Evolutionary conservation across 1,140 invertebrate genomes (phyloP).

Genomic region (Sycobia sp.): DNA sequence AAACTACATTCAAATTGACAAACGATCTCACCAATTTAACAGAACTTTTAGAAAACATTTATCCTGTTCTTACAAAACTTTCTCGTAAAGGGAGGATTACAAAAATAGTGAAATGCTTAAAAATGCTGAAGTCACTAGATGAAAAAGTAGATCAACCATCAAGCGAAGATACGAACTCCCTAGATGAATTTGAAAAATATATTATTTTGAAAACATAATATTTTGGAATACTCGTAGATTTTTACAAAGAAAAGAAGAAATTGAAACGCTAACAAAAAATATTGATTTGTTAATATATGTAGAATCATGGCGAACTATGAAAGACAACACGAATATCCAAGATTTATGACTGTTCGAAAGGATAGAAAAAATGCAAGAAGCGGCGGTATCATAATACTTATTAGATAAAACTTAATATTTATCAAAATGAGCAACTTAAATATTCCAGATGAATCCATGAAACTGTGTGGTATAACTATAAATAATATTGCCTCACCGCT

Average conservation of each 20-base stretch:
- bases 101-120: not conserved
- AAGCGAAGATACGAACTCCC: not conserved
- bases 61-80: no score
- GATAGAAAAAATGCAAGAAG: not conserved
- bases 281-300: conserved; percentile 1
- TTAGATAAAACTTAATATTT: not conserved
- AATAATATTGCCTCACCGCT: not conserved
- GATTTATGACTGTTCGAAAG: not conserved
- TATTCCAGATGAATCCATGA: not conserved
- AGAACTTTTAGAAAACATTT: not conserved
- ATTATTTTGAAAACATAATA: not conserved
- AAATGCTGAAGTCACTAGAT: no score
- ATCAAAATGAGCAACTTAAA: not conserved
- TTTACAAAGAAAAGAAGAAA: not conserved
- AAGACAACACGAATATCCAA: not conserved
- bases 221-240: not conserved
- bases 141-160: no score
- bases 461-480: not conserved
- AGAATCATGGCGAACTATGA: not conserved
- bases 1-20: not conserved
- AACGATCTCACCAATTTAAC: not conserved
- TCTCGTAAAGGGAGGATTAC: not conserved
- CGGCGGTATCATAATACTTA: not conserved
- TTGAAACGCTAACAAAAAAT: not conserved
- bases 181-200: not conserved